Conservation (phyloP, 2,797 vertebrate species). For the Astyanax mexicanus region DNA sequence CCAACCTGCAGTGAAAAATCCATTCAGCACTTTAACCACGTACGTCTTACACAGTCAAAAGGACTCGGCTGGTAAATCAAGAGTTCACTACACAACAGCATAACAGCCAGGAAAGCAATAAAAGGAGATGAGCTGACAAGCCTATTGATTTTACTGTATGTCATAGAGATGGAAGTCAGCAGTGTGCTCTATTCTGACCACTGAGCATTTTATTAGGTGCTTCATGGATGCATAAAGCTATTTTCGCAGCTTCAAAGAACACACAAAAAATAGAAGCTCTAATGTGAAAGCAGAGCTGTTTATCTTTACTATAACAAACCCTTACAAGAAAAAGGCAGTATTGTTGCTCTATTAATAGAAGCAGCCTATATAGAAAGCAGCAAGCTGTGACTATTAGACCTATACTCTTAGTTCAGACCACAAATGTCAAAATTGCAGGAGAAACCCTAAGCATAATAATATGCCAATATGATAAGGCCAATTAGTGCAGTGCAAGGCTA, state of each 20-base stretch:
- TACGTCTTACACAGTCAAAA: neutral
- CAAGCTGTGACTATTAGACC: too few species aligned
- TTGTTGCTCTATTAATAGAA: too few species aligned
- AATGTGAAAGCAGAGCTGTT: neutral
- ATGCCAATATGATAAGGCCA: too few species aligned
- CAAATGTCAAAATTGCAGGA: too few species aligned
- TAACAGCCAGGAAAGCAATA: conserved; percentile 24
- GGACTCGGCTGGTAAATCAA: neutral
- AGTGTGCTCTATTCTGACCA: neutral
- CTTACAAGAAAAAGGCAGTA: too few species aligned
- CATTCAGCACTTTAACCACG: conserved; percentile 1
- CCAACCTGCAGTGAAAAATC: conserved; percentile 78
- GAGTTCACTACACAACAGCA: conserved; percentile 3
- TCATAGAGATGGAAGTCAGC: neutral
- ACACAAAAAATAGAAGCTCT: neutral
- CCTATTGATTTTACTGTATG: neutral
- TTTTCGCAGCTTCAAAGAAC: neutral
- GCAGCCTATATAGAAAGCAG: too few species aligned
- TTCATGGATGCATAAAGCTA: neutral
- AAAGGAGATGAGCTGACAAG: neutral
- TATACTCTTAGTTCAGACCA: too few species aligned
- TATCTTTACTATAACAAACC: too few species aligned
- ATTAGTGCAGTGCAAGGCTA: too few species aligned
- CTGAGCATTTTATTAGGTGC: neutral
- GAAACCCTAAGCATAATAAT: too few species aligned